These are phyloP conservation scores for Eulemur albifrons DNA, from an alignment of 2,797 vertebrate genomes.

Conservation along the genomic window DNA sequence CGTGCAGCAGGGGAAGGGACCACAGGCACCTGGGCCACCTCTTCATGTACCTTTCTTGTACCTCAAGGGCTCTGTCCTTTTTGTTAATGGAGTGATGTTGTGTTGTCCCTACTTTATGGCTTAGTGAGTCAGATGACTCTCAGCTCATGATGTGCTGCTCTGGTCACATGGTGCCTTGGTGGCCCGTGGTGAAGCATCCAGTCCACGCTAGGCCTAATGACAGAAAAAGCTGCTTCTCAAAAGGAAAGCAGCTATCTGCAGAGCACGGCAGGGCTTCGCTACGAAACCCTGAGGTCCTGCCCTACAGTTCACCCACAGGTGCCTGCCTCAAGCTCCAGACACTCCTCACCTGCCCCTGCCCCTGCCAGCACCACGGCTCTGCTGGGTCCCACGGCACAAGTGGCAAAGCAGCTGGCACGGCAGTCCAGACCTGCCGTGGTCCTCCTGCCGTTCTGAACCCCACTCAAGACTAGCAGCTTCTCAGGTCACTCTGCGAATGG, in stretches of 20 bases:
- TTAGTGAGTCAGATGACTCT: too few relatives aligned
- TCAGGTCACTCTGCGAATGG: not conserved
- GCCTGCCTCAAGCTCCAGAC: not conserved
- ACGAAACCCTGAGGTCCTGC: not conserved
- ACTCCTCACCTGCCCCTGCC: not conserved
- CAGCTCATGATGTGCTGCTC: not conserved
- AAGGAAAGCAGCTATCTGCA: not conserved
- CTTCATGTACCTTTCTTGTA: not conserved
- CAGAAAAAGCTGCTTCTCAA: not conserved
- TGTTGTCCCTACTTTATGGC: not conserved
- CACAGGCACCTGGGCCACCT: not conserved
- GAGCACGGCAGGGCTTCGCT: not conserved
- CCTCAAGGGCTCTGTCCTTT: not conserved
- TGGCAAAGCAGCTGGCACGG: not conserved
- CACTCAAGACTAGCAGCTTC: not conserved
- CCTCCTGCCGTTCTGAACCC: not conserved
- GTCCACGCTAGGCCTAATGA: not conserved
- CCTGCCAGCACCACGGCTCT: not conserved
- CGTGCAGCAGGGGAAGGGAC: not conserved
- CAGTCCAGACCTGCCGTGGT: not conserved
- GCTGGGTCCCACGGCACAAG: not conserved
- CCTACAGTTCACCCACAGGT: not conserved
- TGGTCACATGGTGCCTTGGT: not conserved
- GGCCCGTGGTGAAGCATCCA: not conserved
- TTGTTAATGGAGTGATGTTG: not conserved